Base-by-base conservation (phyloP, 35 echinoderm and acorn worm species). In the Chiridota heheva region DNA sequence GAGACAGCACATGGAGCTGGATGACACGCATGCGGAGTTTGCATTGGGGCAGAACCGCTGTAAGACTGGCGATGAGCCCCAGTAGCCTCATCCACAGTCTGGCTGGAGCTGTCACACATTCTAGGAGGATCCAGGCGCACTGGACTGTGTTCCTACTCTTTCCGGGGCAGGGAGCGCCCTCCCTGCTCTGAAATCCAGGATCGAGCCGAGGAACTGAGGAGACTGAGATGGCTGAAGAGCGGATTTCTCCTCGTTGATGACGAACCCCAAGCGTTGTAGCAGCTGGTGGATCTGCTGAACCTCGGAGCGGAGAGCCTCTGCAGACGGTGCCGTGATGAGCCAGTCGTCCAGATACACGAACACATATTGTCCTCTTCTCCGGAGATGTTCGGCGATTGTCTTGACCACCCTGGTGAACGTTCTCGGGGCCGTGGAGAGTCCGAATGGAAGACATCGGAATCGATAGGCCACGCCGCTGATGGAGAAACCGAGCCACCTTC, bases 61-160 rank as follows among this genome's bases (percentile, higher is more conserved):
- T 70, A 12, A 90, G 38, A 26, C 81, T 78, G 57, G 88, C 88
- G 20, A 86, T 22, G 42, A 56, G 48, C 1, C 45, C 81, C 38
- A 84, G 40, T 1, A 69, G 13, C 27, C 34, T 3, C 0, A 84
- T 35, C 60, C 80, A 84, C 28, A 2, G 18, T 15, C 45, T 26
- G 25, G 86, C 75, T 66, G 62, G n/a, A n/a, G n/a, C 10, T 13
- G 17, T 10, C 12, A 12, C 10, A 32, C 8, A 29, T 10, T 32
- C 10, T 64, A 29, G 12, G 7, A 64, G 28, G 12, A 16, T 7
- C 12, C 12, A 51, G 10, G 47, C 10, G 22, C 10, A 10, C 8
- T 10, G 8, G 10, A 51, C 47, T 10, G 22, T 10, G 22, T 22
- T 12, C 47, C 22, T 51, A 22, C 47, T 10, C 22, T 12, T 51